A percentile compares a stretch with the other conserved stretches of the same genome.
phyloP scores from a whole-genome alignment of 1,140 invertebrate genomes.

The Pantala flavescens region DNA sequence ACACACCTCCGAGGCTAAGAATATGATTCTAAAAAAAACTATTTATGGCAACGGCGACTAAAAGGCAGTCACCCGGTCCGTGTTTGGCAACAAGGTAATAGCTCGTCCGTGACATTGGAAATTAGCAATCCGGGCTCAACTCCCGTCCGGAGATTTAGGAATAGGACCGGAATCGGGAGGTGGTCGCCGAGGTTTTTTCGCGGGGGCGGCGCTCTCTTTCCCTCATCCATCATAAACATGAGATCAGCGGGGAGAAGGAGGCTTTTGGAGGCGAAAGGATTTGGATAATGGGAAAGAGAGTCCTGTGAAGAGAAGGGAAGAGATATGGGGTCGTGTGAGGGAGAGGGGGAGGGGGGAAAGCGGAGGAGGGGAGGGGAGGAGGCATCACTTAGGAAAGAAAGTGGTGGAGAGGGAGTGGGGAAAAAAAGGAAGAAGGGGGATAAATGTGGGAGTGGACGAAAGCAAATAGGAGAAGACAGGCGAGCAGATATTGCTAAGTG shows the following conservation, averaged over 20 bases:
- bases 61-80: no score
- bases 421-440: neutral
- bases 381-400: neutral
- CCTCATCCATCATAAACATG: neutral
- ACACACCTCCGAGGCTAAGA: no score
- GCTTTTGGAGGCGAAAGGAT: neutral
- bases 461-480: neutral
- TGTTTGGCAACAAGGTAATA: no score
- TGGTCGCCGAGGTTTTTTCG: neutral
- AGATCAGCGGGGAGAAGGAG: neutral
- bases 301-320: neutral
- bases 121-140: no score
- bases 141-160: neutral
- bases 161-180: neutral
- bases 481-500: no score
- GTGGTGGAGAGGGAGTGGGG: neutral
- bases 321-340: neutral
- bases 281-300: neutral
- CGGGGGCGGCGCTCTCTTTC: neutral
- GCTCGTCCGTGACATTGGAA: no score
- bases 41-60: no score
- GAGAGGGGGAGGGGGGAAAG: neutral
- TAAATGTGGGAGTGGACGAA: neutral
- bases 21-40: no score
- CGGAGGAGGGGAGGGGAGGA: neutral